These are phyloP conservation scores for Vultur gryphus DNA, from an alignment of 2,797 vertebrate species.

Conservation along the genomic window DNA sequence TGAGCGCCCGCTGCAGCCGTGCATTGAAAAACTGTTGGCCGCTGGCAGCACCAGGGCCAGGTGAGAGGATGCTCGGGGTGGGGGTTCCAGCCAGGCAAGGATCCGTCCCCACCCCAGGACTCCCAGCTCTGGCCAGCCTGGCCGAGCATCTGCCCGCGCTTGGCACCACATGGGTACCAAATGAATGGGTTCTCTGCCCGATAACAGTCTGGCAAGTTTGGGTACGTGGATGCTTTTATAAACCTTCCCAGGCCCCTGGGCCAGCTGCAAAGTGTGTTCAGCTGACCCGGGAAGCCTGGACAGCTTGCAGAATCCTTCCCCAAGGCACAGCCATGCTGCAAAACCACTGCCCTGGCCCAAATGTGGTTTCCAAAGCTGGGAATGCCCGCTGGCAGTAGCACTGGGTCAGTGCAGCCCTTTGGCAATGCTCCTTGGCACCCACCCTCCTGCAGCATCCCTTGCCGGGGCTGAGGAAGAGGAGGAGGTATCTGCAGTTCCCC, in stretches of 20 bases:
- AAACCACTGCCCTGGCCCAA: background rate
- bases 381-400: background rate
- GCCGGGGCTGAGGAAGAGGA: background rate
- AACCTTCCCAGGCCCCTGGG: background rate
- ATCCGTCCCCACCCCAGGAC: rapidly evolving
- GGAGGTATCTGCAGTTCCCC: background rate
- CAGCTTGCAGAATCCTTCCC: background rate
- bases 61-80: rapidly evolving
- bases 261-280: rapidly evolving
- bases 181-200: rapidly evolving
- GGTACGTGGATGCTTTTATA: background rate
- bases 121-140: background rate
- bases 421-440: background rate
- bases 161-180: background rate
- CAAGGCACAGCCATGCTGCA: background rate
- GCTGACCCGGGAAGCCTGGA: background rate
- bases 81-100: rapidly evolving
- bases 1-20: rapidly evolving
- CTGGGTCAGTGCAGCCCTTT: background rate
- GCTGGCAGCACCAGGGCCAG: background rate
- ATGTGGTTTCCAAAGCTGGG: background rate
- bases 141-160: rapidly evolving
- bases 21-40: no score
- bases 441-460: background rate
- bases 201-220: background rate